Conservation (phyloP, 1,140 invertebrate genomes). For the Drosophila tristis region DNA sequence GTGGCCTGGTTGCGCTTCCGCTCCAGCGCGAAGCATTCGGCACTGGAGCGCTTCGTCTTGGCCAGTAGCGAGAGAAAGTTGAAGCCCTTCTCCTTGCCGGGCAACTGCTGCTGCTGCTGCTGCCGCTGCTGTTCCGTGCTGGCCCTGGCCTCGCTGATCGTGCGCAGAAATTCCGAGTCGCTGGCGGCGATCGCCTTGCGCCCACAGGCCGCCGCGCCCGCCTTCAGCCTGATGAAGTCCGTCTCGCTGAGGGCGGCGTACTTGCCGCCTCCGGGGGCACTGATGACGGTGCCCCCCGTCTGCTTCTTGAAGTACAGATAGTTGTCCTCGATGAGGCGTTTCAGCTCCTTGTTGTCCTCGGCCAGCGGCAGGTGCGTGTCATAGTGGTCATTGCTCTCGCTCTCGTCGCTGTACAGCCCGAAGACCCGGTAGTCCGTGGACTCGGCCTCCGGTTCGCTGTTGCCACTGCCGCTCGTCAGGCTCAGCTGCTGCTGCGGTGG, state of each 20-base stretch:
- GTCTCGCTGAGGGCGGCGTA: slow-evolving; percentile 77
- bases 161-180: slow-evolving; percentile 80
- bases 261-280: slow-evolving; percentile 32
- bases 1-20: slow-evolving; percentile 74
- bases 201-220: slow-evolving; percentile 45
- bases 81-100: slow-evolving; percentile 72
- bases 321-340: slow-evolving; percentile 83
- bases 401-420: slow-evolving; percentile 75
- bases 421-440: slow-evolving; percentile 69
- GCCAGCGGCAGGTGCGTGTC: slow-evolving; percentile 76
- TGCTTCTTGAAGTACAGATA: slow-evolving; percentile 82
- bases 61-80: slow-evolving; percentile 70
- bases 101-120: slow-evolving; percentile 30
- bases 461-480: slow-evolving; percentile 68
- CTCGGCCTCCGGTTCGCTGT: slow-evolving; percentile 64
- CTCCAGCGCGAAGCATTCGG: slow-evolving; percentile 76
- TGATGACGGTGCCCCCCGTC: slow-evolving; percentile 42
- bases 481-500: slow-evolving; percentile 57
- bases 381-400: slow-evolving; percentile 76
- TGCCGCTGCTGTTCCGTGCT: slow-evolving; percentile 12
- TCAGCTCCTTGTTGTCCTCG: slow-evolving; percentile 83
- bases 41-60: slow-evolving; percentile 77
- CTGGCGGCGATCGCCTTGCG: slow-evolving; percentile 70
- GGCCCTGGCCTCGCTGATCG: slow-evolving; percentile 52
- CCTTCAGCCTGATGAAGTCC: slow-evolving; percentile 78